Evolutionary conservation across 2,888 invertebrate genomes (phyloP).

Genomic region (Fragum fragum): DNA sequence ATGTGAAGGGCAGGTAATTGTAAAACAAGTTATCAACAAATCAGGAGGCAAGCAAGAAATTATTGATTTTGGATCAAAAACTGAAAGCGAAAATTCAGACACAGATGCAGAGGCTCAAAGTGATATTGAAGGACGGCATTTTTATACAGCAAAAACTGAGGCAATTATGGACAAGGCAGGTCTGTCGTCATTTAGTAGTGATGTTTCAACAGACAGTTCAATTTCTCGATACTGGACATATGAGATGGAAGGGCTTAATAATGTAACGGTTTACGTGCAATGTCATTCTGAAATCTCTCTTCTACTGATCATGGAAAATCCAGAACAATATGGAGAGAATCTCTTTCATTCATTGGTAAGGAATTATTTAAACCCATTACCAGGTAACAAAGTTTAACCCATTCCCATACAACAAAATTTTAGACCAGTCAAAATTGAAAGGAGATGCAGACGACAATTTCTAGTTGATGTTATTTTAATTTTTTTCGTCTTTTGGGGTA

Average conservation of each 20-base stretch:
- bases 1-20: constrained; percentile 38
- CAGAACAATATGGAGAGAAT: constrained; percentile 67
- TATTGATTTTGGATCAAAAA: constrained; percentile 47
- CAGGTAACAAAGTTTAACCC: too few species aligned
- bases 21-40: constrained; percentile 39
- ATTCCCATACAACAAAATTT: too few species aligned
- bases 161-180: not conserved
- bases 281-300: constrained; percentile 81
- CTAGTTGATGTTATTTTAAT: too few species aligned
- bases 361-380: too few species aligned
- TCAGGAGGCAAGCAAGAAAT: constrained; percentile 43
- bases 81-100: constrained; percentile 36
- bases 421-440: too few species aligned
- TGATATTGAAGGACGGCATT: constrained; percentile 17
- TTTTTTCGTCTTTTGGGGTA: too few species aligned
- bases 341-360: constrained; percentile 78
- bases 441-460: too few species aligned
- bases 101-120: constrained; percentile 39
- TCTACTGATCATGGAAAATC: constrained; percentile 76
- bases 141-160: constrained; percentile 16
- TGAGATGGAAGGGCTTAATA: constrained; percentile 70
- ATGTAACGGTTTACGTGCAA: constrained; percentile 80
- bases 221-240: constrained; percentile 69
- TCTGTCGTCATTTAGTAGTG: constrained; percentile 53
- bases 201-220: constrained; percentile 60